Evolutionary conservation across 30 jellyfish, hydroid and myxozoan genomes (phyloP).

Genomic region (Hydra vulgaris): DNA sequence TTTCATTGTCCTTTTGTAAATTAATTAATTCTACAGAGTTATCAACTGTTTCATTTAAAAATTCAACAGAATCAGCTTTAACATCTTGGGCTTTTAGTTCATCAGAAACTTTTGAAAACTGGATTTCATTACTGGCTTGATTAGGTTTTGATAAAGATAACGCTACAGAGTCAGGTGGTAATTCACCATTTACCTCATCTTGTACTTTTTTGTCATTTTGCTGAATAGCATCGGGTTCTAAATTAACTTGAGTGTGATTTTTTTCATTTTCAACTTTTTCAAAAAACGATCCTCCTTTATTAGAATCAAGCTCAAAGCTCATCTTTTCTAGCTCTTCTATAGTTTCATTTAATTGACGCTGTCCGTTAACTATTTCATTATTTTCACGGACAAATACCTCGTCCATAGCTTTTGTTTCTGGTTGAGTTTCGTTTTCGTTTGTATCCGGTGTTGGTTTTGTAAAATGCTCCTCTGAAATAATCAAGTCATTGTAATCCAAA

Average conservation of each 20-base stretch:
- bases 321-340: constrained; percentile 19
- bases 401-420: constrained; percentile 15
- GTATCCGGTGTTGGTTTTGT: background rate
- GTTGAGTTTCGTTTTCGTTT: background rate
- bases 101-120: no score
- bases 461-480: background rate
- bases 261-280: background rate
- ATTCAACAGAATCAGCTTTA: no score
- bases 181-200: background rate
- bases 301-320: background rate
- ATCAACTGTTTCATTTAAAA: no score
- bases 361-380: constrained; percentile 16
- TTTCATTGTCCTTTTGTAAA: no score
- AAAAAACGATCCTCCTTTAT: background rate
- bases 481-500: background rate
- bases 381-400: constrained; percentile 23
- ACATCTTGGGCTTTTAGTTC: no score
- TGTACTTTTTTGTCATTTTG: background rate
- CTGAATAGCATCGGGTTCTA: background rate
- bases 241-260: background rate
- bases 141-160: background rate
- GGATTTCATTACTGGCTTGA: no score
- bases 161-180: background rate
- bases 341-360: constrained; percentile 15
- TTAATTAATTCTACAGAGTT: no score